These are phyloP conservation scores for Aethes cnicana DNA, from an alignment of 2,888 invertebrate genomes.

Conservation along the genomic window DNA sequence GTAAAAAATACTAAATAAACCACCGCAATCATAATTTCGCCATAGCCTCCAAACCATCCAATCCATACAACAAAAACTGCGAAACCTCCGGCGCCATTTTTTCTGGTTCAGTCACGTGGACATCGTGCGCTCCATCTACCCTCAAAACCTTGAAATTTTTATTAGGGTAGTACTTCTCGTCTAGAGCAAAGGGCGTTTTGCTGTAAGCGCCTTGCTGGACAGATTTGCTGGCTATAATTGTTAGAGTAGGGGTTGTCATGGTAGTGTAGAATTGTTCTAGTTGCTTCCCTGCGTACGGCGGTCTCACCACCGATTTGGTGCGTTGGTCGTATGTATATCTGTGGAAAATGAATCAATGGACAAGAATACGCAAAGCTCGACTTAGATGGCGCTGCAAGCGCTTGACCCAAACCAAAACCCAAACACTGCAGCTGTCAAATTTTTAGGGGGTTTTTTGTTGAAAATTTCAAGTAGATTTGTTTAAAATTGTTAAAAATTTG, in stretches of 20 bases:
- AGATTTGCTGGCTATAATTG: slow-evolving; percentile 48
- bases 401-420: too few species aligned
- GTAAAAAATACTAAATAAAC: too few species aligned
- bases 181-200: slow-evolving; percentile 49
- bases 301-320: slow-evolving; percentile 56
- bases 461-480: too few species aligned
- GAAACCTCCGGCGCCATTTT: slow-evolving; percentile 62
- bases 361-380: too few species aligned
- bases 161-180: slow-evolving; percentile 46
- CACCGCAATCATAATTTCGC: slow-evolving; percentile 57
- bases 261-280: slow-evolving; percentile 53
- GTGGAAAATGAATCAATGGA: too few species aligned
- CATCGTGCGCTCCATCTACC: slow-evolving; percentile 82
- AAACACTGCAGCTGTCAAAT: too few species aligned
- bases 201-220: slow-evolving; percentile 42
- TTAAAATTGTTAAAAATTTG: too few species aligned
- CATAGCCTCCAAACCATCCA: slow-evolving; percentile 50
- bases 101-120: slow-evolving; percentile 82
- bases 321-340: slow-evolving; percentile 82
- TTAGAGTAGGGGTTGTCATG: slow-evolving; percentile 49
- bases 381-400: too few species aligned
- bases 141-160: slow-evolving; percentile 50
- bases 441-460: too few species aligned
- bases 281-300: slow-evolving; percentile 56
- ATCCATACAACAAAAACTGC: slow-evolving; percentile 60